These are phyloP conservation scores for Propithecus deckenii DNA, from an alignment of 2,797 vertebrate species.

Conservation along the genomic window DNA sequence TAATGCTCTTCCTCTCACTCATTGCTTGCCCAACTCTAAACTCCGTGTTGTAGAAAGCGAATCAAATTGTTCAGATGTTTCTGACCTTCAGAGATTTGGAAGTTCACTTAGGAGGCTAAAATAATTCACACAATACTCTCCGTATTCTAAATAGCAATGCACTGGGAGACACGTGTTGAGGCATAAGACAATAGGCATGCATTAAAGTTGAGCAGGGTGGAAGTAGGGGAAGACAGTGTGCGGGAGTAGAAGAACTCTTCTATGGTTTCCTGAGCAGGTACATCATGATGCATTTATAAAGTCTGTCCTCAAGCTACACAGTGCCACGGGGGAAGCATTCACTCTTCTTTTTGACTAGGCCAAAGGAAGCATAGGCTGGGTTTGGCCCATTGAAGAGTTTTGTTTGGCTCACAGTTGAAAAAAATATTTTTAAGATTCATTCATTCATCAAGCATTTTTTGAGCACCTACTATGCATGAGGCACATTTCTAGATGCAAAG, in stretches of 20 bases:
- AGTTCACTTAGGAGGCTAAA: background rate
- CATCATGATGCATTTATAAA: background rate
- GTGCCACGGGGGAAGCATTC: background rate
- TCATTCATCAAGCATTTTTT: conserved; percentile 2
- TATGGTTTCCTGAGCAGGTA: background rate
- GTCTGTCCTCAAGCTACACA: background rate
- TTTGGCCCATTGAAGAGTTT: background rate
- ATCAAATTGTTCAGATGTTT: conserved; percentile 31
- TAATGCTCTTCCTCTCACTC: background rate
- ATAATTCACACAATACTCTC: background rate
- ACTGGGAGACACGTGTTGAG: background rate
- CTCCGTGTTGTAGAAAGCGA: background rate
- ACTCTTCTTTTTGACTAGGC: background rate
- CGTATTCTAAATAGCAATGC: background rate
- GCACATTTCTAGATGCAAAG: background rate
- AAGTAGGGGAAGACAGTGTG: background rate
- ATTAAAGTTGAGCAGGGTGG: background rate
- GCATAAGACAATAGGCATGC: background rate
- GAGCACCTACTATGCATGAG: background rate
- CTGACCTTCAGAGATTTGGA: background rate
- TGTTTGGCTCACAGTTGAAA: background rate
- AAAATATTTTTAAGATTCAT: background rate
- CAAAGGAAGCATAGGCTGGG: background rate
- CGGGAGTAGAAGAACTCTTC: background rate
- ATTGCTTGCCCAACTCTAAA: background rate